Percentiles rank a stretch among this genome's conserved stretches.
Conservation (phyloP, 2,888 invertebrate genomes). For the Acleris cristana region DNA sequence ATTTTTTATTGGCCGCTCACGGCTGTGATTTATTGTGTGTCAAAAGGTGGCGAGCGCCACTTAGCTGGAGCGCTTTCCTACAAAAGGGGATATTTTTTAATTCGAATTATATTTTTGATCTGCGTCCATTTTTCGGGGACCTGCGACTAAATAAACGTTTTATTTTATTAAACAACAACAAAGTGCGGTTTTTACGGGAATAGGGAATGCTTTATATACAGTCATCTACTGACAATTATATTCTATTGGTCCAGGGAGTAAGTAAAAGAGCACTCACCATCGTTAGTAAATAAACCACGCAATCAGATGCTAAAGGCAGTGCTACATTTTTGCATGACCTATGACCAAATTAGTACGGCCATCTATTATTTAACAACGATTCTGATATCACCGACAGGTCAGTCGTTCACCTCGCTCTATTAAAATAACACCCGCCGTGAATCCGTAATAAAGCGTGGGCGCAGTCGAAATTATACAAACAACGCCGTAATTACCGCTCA, state of each 20-base stretch:
- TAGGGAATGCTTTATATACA: too few species aligned
- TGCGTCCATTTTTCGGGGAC: slow-evolving; percentile 17
- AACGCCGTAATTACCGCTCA: slow-evolving; percentile 49
- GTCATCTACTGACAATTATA: too few species aligned
- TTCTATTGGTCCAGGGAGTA: too few species aligned
- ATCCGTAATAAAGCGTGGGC: slow-evolving; percentile 39
- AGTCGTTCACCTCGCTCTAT: slow-evolving; percentile 24
- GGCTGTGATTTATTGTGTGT: slow-evolving; percentile 82
- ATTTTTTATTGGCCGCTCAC: slow-evolving; percentile 83
- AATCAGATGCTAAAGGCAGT: background rate
- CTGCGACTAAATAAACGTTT: slow-evolving; percentile 21
- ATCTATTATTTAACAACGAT: background rate
- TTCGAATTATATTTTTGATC: slow-evolving; percentile 54
- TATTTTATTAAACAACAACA: slow-evolving; percentile 10
- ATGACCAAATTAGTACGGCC: background rate
- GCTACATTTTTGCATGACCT: background rate
- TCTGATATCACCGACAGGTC: slow-evolving; percentile 15
- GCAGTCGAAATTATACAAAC: slow-evolving; percentile 57
- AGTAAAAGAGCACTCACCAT: too few species aligned
- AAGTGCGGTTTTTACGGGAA: background rate
- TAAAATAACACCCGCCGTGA: slow-evolving; percentile 22
- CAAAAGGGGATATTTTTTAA: slow-evolving; percentile 63
- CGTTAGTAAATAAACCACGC: background rate
- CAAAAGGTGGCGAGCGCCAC: slow-evolving; percentile 83
- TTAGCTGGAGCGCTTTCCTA: slow-evolving; percentile 76